A percentile compares a stretch with the other conserved stretches of the same genome.
Evolutionary conservation across 1,140 invertebrate genomes (phyloP).

Genomic region (Copidosoma floridanum): DNA sequence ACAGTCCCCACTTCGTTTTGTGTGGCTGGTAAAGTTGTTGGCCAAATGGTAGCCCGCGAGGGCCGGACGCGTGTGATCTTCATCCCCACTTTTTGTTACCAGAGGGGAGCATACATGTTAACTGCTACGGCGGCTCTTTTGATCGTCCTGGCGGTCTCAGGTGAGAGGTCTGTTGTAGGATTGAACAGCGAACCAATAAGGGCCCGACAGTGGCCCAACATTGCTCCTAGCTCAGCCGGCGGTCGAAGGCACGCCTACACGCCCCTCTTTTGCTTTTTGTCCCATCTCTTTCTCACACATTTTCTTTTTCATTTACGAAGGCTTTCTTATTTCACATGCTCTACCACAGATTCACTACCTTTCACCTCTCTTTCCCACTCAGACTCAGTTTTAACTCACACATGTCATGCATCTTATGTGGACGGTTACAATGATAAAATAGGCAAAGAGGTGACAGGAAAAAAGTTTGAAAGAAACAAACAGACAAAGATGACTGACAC

Average conservation of each 20-base stretch:
- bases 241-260: conserved; percentile 25
- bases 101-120: neutral
- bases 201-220: conserved; percentile 2
- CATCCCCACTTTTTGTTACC: neutral
- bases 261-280: conserved; percentile 5
- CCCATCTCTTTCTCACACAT: neutral
- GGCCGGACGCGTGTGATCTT: conserved; percentile 9
- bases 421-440: no score
- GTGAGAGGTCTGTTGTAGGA: conserved; percentile 13
- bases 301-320: neutral
- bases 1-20: neutral
- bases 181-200: conserved; percentile 7
- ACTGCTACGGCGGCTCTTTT: conserved; percentile 5
- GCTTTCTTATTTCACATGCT: neutral
- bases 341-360: conserved; percentile 5
- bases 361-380: neutral
- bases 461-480: no score
- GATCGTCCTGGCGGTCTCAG: conserved; percentile 13
- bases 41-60: conserved; percentile 16
- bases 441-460: no score
- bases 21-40: conserved; percentile 13
- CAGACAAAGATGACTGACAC: no score
- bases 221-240: neutral
- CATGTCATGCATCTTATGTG: no score
- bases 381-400: no score